These are phyloP conservation scores for Fragum whitleyi DNA, from an alignment of 2,888 invertebrate genomes.

Conservation along the genomic window DNA sequence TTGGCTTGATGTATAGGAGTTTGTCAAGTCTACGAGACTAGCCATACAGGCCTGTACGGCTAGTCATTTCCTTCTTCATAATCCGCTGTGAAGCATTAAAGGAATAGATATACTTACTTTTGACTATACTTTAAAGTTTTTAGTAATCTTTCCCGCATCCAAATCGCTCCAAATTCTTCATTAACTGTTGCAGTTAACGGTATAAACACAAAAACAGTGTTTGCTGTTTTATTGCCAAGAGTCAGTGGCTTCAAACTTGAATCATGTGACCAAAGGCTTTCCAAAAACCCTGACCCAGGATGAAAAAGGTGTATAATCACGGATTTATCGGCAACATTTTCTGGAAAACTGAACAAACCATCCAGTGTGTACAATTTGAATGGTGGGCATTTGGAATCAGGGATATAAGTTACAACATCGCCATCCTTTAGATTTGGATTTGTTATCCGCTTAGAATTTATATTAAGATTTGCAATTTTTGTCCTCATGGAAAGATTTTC, in stretches of 20 bases:
- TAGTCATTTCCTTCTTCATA: no score
- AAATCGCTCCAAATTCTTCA: conserved; percentile 60
- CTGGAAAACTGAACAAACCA: conserved; percentile 65
- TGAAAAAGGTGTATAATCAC: conserved; percentile 70
- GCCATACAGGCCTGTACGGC: no score
- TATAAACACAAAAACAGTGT: conserved; percentile 66
- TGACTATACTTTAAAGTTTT: conserved; percentile 9
- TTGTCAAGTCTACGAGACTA: no score
- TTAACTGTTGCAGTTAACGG: conserved; percentile 44
- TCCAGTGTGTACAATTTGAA: conserved; percentile 65
- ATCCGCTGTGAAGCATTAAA: no score
- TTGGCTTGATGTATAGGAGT: no score
- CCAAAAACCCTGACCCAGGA: conserved; percentile 69
- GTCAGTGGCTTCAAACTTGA: conserved; percentile 54
- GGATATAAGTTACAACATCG: conserved; percentile 56
- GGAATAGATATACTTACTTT: no score
- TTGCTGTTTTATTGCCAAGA: conserved; percentile 23
- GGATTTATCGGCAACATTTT: conserved; percentile 48
- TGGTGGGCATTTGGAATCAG: conserved; percentile 56
- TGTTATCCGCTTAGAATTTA: background rate
- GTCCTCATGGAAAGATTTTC: background rate
- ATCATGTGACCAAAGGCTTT: conserved; percentile 68
- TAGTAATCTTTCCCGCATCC: conserved; percentile 68
- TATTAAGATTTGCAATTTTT: background rate
- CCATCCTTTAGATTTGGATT: conserved; percentile 39